Percentiles rank a stretch among this genome's conserved stretches.
Evolutionary conservation across 2,888 invertebrate genomes (phyloP).

Genomic region (Keiferia lycopersicella): DNA sequence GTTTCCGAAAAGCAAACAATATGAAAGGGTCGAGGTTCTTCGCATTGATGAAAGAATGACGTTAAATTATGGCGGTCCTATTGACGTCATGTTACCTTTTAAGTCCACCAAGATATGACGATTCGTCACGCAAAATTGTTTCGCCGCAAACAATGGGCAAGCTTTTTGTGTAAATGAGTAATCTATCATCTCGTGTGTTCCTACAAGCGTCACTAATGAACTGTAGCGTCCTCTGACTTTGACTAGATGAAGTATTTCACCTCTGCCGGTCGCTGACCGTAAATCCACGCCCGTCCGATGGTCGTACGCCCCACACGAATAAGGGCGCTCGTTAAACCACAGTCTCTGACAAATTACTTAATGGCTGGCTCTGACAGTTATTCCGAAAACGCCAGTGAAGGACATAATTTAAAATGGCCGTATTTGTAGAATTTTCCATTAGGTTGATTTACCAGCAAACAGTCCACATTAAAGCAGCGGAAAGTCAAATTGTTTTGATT

Average conservation of each 20-base stretch:
- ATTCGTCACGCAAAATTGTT: conserved; percentile 16
- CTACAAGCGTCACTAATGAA: conserved; percentile 53
- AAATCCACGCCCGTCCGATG: conserved; percentile 43
- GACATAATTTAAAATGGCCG: not conserved
- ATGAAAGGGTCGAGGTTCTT: not conserved
- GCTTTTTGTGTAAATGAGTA: conserved; percentile 5
- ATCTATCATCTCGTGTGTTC: conserved; percentile 22
- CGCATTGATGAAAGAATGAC: not conserved
- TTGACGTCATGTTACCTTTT: conserved; percentile 17
- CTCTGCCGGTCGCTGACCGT: conserved; percentile 68
- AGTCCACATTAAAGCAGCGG: too few species aligned
- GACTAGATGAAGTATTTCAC: conserved; percentile 63
- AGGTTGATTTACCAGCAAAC: too few species aligned
- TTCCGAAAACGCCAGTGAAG: not conserved
- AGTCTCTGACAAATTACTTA: conserved; percentile 19
- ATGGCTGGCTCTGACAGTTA: conserved; percentile 12
- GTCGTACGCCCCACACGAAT: conserved; percentile 46
- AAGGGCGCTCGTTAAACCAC: conserved; percentile 36
- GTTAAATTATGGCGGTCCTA: not conserved
- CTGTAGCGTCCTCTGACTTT: conserved; percentile 20
- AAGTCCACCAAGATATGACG: conserved; percentile 11
- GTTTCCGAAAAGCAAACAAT: not conserved
- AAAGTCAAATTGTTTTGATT: too few species aligned
- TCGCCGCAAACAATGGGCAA: not conserved
- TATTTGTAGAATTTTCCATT: not conserved